Percentiles rank a stretch among this genome's conserved stretches.
These are phyloP conservation scores for Mastacembelus armatus DNA, from an alignment of 2,797 vertebrate species.

Conservation along the genomic window DNA sequence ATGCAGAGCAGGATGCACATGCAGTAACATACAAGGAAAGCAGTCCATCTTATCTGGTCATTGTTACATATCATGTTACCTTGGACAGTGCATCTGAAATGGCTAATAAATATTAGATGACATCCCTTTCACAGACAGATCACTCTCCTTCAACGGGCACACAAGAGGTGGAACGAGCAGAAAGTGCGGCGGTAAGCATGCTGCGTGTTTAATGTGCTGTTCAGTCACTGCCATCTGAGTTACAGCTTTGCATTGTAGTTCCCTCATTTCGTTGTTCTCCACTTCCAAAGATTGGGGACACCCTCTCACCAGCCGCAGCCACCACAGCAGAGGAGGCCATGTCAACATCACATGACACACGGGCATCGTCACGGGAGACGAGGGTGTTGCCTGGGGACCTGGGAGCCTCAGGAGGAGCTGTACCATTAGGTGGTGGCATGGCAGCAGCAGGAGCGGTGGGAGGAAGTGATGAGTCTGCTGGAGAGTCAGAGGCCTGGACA, in stretches of 20 bases:
- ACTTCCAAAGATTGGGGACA: constrained; percentile 81
- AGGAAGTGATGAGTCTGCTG: constrained; percentile 78
- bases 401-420: constrained; percentile 69
- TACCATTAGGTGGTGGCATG: constrained; percentile 75
- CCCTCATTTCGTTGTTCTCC: constrained; percentile 18
- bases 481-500: constrained; percentile 89
- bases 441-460: constrained; percentile 71
- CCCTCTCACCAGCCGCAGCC: constrained; percentile 87
- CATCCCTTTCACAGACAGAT: constrained; percentile 72
- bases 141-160: constrained; percentile 55
- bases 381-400: constrained; percentile 79
- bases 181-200: constrained; percentile 66
- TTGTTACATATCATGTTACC: constrained; percentile 57
- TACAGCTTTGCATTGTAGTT: not conserved
- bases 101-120: constrained; percentile 71
- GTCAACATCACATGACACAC: constrained; percentile 81
- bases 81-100: constrained; percentile 39
- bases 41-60: constrained; percentile 38
- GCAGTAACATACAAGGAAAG: constrained; percentile 13
- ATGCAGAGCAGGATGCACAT: constrained; percentile 50
- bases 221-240: not conserved
- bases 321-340: constrained; percentile 93
- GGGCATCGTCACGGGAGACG: constrained; percentile 55
- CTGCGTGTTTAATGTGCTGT: not conserved
- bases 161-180: constrained; percentile 68